A percentile compares a stretch with the other conserved stretches of the same genome.
Conservation (phyloP, 2,113 vertebrate genomes). For the Thunnus thynnus region DNA sequence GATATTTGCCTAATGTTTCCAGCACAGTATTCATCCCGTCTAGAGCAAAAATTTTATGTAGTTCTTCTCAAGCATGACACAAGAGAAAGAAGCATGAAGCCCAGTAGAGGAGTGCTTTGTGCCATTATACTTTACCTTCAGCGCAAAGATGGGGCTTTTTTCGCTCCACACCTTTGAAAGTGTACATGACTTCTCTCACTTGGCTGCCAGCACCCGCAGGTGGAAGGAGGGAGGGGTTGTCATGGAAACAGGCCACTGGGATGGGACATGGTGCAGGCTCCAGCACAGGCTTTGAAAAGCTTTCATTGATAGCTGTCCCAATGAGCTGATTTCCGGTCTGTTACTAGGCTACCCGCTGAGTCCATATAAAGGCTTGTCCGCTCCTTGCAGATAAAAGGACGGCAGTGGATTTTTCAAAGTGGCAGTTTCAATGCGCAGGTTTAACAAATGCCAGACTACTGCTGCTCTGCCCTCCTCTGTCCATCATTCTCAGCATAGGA, state of each 20-base stretch:
- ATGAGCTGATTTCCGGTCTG: slow-evolving; percentile 67
- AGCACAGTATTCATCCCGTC: not conserved
- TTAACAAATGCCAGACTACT: slow-evolving; percentile 38
- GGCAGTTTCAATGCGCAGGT: slow-evolving; percentile 37
- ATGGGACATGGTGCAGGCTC: slow-evolving; percentile 69
- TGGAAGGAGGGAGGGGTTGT: slow-evolving; percentile 77
- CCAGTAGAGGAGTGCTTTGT: slow-evolving; percentile 11
- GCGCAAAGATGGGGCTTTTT: slow-evolving; percentile 35
- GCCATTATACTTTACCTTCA: slow-evolving; percentile 43
- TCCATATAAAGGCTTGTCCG: slow-evolving; percentile 11
- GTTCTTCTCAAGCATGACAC: not conserved
- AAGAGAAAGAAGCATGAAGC: not conserved
- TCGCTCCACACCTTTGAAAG: slow-evolving; percentile 59
- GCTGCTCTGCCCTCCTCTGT: slow-evolving; percentile 27
- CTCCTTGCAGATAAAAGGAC: slow-evolving; percentile 52
- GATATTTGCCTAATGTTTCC: slow-evolving; percentile 9
- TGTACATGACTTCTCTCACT: slow-evolving; percentile 66
- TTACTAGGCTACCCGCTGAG: slow-evolving; percentile 57
- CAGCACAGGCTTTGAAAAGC: slow-evolving; percentile 69
- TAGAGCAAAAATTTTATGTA: not conserved
- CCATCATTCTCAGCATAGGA: slow-evolving; percentile 32
- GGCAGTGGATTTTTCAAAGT: slow-evolving; percentile 15
- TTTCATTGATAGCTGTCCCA: slow-evolving; percentile 75
- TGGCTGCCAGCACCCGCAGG: slow-evolving; percentile 73
- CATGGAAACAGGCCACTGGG: slow-evolving; percentile 80